Evolutionary conservation across 2,797 vertebrate genomes (phyloP), one percentile per base, ranked within the genome.

Genomic region (Sebastes vulpes): DNA sequence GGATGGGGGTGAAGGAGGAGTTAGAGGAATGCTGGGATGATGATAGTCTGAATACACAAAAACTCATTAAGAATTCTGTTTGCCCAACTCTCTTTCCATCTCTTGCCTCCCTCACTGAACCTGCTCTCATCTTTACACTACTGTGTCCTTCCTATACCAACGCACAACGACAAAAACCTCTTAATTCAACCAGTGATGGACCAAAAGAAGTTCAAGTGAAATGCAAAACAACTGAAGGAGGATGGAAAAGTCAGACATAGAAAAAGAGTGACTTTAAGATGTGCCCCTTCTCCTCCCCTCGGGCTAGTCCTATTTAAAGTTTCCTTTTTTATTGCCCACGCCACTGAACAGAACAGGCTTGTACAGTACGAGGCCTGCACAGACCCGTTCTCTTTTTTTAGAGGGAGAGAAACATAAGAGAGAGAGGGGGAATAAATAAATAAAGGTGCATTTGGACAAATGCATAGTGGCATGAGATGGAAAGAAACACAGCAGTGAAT

Each of bases 401-500:
- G 16, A 73, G 31, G 32, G 26, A 72, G 52, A 85, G 71, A 79
- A 83, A 83, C 54, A 85, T 72, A 77, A 73, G 72, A 79, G 57
- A 42, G 38, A 79, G 42, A 46, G 42, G 25, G 18, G 57, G 48
- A 78, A 86, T 84, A 76, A 86, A 88, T 85, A 84, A 91, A 91
- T 88, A 81, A 93, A 90, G 81, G 85, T 85, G 79, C 72, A 75
- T 88, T 84, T 88, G 80, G 83, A 92, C 65, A 89, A 90, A 93
- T 86, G 86, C 65, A 79, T 26, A 82, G 84, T 86, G 82, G 80
- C 77, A 67, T 82, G 72, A 87, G 75, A 72, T 84, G 90, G 92
- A 94, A 93, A 93, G 91, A 90, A 88, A 93, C 86, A 90, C 81
- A 92, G 29, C 9, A n/a, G 26, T 7, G n/a, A 75, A 75, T 73